phyloP scores from a whole-genome alignment of 2,113 vertebrate species.

The Psammodynastes pulverulentus region DNA sequence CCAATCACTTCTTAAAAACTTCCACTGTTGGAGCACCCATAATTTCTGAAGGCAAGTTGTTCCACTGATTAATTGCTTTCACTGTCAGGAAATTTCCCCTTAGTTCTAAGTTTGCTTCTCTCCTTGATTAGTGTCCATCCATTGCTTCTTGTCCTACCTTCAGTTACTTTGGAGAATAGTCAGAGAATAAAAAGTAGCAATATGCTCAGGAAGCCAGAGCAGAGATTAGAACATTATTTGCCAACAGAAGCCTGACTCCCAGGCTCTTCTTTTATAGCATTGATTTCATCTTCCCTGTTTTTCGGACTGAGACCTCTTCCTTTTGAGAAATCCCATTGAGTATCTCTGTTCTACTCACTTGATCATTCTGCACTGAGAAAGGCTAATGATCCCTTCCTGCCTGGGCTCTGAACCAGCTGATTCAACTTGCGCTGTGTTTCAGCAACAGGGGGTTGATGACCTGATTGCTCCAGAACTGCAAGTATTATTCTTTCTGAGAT shows the following conservation, averaged over 20 bases:
- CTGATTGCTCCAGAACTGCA: not conserved
- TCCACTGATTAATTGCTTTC: not conserved
- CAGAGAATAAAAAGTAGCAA: not conserved
- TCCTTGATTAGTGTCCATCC: not conserved
- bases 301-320: not conserved
- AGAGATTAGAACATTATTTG: not conserved
- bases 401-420: not conserved
- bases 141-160: not conserved
- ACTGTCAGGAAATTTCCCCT: not conserved
- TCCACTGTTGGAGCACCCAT: not conserved
- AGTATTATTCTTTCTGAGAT: not conserved
- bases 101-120: not conserved
- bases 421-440: not conserved
- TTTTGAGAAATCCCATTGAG: not conserved
- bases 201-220: not conserved
- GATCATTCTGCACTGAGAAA: not conserved
- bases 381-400: not conserved
- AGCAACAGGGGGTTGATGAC: not conserved
- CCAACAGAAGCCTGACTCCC: not conserved
- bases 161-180: not conserved
- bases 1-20: not conserved
- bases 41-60: not conserved
- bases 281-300: not conserved
- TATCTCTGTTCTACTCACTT: not conserved
- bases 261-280: not conserved